These are phyloP conservation scores for Myanophis thanlyinensis DNA, from an alignment of 2,113 vertebrate species.

Conservation along the genomic window DNA sequence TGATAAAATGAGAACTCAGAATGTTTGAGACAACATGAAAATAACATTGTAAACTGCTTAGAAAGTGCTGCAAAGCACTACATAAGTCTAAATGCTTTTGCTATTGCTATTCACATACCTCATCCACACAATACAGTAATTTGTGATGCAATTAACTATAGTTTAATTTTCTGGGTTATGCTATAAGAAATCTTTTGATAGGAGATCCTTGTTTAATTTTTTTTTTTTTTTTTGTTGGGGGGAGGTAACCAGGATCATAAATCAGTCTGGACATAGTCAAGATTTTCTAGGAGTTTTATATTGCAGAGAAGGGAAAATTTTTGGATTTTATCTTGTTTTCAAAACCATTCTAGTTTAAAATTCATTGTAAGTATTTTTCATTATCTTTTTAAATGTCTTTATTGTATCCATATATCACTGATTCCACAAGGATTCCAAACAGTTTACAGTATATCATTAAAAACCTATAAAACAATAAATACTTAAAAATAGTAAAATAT, in stretches of 20 bases:
- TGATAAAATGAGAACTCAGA: no score
- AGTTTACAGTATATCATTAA: neutral
- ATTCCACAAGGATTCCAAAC: neutral
- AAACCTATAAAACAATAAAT: neutral
- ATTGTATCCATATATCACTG: neutral
- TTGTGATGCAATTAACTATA: neutral
- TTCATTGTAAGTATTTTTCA: neutral
- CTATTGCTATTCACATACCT: neutral
- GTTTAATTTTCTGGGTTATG: neutral
- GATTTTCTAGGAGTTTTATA: neutral
- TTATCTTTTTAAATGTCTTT: neutral
- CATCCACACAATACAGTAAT: neutral
- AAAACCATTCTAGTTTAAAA: neutral
- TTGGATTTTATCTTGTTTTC: neutral
- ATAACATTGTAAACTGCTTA: no score
- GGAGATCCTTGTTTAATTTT: neutral
- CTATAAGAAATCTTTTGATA: neutral
- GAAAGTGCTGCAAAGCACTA: no score
- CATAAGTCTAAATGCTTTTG: no score
- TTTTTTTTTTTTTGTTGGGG: no score
- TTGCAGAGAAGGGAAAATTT: neutral
- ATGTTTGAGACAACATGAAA: no score
- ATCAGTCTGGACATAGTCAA: neutral
- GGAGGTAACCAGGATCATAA: neutral
- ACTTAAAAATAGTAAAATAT: neutral